Base-by-base conservation (phyloP, 1,140 invertebrate genomes). In the Atopsyche davidsoni region DNA sequence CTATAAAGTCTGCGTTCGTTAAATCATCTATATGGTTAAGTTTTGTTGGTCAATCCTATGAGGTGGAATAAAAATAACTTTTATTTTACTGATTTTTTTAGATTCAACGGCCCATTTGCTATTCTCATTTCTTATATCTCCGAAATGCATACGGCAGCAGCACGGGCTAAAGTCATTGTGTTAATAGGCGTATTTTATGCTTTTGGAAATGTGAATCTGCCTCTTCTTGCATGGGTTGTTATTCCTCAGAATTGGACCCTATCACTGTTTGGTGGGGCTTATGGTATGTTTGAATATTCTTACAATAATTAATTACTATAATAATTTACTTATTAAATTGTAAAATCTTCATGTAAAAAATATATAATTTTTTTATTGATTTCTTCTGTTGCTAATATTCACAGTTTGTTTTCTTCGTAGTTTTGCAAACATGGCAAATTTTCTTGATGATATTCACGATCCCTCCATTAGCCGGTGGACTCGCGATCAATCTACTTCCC, bases 371-470 rank as follows among this genome's bases (percentile, higher is more conserved):
- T n/a, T n/a, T n/a, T n/a, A n/a, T n/a, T n/a, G n/a, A n/a, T n/a
- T n/a, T n/a, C n/a, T n/a, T n/a, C n/a, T n/a, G n/a, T n/a, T 31
- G n/a, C 14, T n/a, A 40, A 22, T 24, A 42, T 41, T 42, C 9
- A 47, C 17, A 14, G 18, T 55, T 22, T 51, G 51, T 53, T 63
- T 64, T 4, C 65, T n/a, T n/a, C n/a, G n/a, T n/a, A 76, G 75
- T 70, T 47, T 67, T 79, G 21, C 75, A 85, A 62, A 82, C 82
- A 1, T 92, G 88, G 88, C 79, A 88, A 52, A 68, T 91, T 6
- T 90, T 85, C 64, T 66, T 91, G 0, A 69, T 82, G 4, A 52
- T 77, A 0, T 77, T 79, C 42, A 79, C 79, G 0, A 23, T 87
- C 22, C 83, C 87, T 3, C 79, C 79, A 17, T 57, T 89, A 0